Conservation (phyloP, 2,113 vertebrate genomes). For the Phyllostomus hastatus region DNA sequence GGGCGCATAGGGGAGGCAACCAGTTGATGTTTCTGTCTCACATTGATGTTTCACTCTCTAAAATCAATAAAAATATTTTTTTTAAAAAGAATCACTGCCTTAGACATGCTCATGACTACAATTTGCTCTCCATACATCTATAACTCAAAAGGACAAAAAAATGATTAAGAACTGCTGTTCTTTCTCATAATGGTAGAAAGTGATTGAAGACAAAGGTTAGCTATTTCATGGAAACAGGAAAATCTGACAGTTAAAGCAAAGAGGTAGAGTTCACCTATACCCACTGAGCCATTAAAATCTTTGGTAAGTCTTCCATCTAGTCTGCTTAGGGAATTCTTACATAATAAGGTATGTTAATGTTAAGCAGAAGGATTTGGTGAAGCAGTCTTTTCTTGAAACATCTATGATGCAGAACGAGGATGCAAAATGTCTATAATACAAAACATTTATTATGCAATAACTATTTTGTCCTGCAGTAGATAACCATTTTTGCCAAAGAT, state of each 20-base stretch:
- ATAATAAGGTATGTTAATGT: not conserved
- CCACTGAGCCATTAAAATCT: not conserved
- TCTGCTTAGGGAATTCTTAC: not conserved
- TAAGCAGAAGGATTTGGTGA: conserved; percentile 8
- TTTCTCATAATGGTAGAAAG: conserved; percentile 4
- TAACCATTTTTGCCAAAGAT: not conserved
- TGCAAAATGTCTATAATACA: not conserved
- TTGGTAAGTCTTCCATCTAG: not conserved
- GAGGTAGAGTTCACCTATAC: not conserved
- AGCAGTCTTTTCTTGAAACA: not conserved
- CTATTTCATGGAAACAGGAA: not conserved
- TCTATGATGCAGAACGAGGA: not conserved
- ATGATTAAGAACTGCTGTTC: not conserved
- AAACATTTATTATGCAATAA: not conserved
- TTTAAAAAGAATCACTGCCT: not conserved
- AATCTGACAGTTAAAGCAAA: not conserved
- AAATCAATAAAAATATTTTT: too few species aligned
- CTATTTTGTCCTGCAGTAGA: not conserved
- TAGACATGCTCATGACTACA: not conserved
- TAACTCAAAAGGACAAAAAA: not conserved
- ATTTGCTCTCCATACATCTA: not conserved
- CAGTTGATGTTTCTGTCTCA: too few species aligned
- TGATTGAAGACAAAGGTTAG: not conserved
- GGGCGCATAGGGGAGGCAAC: too few species aligned
- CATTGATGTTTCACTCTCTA: too few species aligned